Conservation (phyloP, 2,888 invertebrate genomes). For the Patella pellucida region DNA sequence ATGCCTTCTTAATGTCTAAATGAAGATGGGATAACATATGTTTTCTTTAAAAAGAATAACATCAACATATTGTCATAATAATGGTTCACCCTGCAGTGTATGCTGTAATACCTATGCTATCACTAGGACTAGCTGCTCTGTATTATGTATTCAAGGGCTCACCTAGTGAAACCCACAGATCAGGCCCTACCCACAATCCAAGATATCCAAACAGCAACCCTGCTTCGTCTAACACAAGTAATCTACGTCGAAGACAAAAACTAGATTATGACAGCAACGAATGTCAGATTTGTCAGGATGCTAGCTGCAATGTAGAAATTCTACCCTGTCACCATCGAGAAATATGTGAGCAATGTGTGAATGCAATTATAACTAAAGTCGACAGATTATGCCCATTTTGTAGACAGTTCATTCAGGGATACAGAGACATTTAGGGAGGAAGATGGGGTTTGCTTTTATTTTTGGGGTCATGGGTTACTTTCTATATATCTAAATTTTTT, state of each 20-base stretch:
- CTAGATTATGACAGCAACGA: conserved; percentile 6
- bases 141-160: not conserved
- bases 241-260: not conserved
- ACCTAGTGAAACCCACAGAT: not conserved
- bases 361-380: conserved; percentile 20
- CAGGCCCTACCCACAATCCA: not conserved
- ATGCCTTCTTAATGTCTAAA: too few relatives aligned
- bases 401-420: conserved; percentile 20
- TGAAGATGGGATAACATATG: too few relatives aligned
- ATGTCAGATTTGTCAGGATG: conserved; percentile 20
- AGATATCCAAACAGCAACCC: not conserved
- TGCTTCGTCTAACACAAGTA: not conserved
- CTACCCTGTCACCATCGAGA: conserved; percentile 19
- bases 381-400: conserved; percentile 25
- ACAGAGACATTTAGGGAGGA: not conserved
- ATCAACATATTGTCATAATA: not conserved
- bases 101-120: not conserved
- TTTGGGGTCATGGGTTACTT: too few relatives aligned
- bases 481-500: too few relatives aligned
- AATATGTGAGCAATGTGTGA: conserved; percentile 19
- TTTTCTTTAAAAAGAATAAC: too few relatives aligned
- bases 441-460: too few relatives aligned
- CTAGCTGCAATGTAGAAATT: conserved; percentile 12
- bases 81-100: not conserved
- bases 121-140: not conserved